phyloP scores from a whole-genome alignment of 2,797 vertebrate species.

The Naso thynnoides region DNA sequence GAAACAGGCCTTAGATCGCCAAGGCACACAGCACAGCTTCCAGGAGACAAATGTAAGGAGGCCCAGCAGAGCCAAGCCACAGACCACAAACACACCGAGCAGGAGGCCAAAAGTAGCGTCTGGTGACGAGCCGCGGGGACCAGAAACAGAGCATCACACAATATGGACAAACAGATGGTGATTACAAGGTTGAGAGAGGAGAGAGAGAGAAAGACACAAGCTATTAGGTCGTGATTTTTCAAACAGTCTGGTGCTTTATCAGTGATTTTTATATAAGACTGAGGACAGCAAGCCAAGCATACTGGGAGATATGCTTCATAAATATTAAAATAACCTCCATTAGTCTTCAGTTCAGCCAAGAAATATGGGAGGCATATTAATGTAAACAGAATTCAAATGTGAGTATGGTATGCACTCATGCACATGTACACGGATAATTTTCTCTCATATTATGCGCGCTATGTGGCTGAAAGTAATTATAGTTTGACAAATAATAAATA shows the following conservation, averaged over 20 bases:
- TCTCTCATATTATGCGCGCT: conserved; percentile 1
- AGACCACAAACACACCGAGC: conserved; percentile 90
- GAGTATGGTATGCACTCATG: conserved; percentile 1
- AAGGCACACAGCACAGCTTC: conserved; percentile 94
- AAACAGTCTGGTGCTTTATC: conserved; percentile 39
- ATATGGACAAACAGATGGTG: conserved; percentile 87
- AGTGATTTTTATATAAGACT: conserved; percentile 48
- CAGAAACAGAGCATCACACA: conserved; percentile 70
- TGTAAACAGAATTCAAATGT: conserved; percentile 52
- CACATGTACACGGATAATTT: conserved; percentile 17
- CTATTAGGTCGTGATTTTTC: conserved; percentile 53
- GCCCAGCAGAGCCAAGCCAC: conserved; percentile 93
- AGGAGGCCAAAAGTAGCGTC: conserved; percentile 94
- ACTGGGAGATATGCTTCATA: conserved; percentile 54
- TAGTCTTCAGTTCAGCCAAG: conserved; percentile 48
- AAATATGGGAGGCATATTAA: conserved; percentile 31
- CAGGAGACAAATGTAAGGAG: conserved; percentile 93
- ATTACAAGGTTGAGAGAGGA: conserved; percentile 61
- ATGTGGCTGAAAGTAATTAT: conserved; percentile 62
- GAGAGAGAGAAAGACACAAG: conserved; percentile 59
- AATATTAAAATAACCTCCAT: conserved; percentile 68
- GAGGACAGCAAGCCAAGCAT: conserved; percentile 18
- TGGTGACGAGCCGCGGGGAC: conserved; percentile 76
- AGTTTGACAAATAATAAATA: conserved; percentile 39
- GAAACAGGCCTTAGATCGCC: conserved; percentile 89